Percentiles rank a stretch among this genome's conserved stretches.
These are phyloP conservation scores for Phaethon lepturus DNA, from an alignment of 2,113 vertebrate species.

Conservation along the genomic window DNA sequence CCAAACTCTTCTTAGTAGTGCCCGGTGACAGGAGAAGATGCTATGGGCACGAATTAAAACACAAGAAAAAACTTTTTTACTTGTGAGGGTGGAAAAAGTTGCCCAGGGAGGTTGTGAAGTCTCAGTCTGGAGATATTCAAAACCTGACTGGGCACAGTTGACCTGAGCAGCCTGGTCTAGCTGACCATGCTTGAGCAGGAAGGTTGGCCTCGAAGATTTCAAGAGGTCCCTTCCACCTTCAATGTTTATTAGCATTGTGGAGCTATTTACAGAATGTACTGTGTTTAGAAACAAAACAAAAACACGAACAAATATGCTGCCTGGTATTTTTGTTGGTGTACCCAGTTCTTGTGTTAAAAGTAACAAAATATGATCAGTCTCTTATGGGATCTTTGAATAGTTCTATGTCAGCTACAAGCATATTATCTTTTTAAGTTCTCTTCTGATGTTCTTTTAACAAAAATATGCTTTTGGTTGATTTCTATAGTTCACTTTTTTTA, in stretches of 20 bases:
- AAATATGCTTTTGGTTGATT: neutral
- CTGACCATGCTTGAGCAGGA: neutral
- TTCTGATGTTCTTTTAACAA: neutral
- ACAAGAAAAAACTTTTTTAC: neutral
- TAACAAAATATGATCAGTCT: neutral
- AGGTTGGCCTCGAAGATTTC: neutral
- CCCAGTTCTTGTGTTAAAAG: neutral
- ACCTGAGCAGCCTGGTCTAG: neutral
- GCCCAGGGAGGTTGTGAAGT: neutral
- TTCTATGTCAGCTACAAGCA: neutral
- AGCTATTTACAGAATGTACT: neutral
- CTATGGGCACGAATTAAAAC: neutral
- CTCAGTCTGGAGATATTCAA: neutral
- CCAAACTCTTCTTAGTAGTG: neutral
- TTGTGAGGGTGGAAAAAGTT: neutral
- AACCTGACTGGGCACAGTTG: accelerated
- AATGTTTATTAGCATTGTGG: neutral
- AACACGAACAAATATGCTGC: neutral
- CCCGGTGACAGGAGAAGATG: neutral
- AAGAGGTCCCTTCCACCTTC: neutral
- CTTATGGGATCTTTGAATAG: neutral
- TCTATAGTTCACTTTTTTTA: neutral
- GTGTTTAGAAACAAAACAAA: neutral
- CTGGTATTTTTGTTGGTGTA: neutral
- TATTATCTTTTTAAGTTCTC: neutral